Conservation (phyloP, 2,888 invertebrate genomes). For the Oxystoma pomonae region DNA sequence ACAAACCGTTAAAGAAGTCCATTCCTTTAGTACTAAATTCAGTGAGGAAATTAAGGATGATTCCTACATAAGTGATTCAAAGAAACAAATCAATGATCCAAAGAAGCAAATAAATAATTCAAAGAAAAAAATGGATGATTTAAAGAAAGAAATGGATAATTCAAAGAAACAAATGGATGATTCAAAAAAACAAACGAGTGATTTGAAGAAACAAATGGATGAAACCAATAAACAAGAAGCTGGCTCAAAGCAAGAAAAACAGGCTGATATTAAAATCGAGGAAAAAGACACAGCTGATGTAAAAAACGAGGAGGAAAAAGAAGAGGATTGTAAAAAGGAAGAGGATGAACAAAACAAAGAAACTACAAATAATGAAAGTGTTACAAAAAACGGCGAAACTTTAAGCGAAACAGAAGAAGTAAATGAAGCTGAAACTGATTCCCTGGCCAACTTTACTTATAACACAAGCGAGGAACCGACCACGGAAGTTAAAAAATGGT, state of each 20-base stretch:
- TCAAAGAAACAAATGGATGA: too few species aligned
- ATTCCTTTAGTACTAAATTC: too few species aligned
- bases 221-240: too few species aligned
- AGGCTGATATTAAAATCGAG: not conserved
- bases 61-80: too few species aligned
- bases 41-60: too few species aligned
- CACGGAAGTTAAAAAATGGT: constrained; percentile 26
- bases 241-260: not conserved
- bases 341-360: not conserved
- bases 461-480: constrained; percentile 23
- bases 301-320: not conserved
- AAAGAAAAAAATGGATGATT: too few species aligned
- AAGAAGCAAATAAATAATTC: too few species aligned
- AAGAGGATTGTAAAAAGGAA: not conserved
- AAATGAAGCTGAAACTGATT: constrained; percentile 2
- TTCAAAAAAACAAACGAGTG: too few species aligned
- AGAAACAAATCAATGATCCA: too few species aligned
- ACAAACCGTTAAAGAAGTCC: too few species aligned
- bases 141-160: too few species aligned
- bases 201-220: too few species aligned
- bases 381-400: not conserved
- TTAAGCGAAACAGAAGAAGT: not conserved
- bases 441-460: constrained; percentile 12
- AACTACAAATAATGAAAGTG: not conserved
- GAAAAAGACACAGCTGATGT: not conserved